Base-by-base conservation (phyloP, 2,888 invertebrate genomes). In the Coelogynopora nodosa region DNA sequence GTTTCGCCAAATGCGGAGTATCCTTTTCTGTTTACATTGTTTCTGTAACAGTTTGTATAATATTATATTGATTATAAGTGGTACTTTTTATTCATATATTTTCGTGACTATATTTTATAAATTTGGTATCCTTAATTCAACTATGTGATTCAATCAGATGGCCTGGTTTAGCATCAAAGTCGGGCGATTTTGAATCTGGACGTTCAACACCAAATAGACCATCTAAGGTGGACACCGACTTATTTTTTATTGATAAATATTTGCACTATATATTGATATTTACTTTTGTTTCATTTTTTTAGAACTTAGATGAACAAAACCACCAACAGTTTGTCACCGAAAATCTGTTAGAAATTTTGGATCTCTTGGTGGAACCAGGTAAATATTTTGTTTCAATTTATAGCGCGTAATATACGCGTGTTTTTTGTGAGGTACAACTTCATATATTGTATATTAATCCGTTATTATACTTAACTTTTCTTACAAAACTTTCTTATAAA, bases 261-360 rank as follows among this genome's bases (percentile, higher is more conserved):
- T 49, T 49, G 5, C 10, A 49, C 18, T 49, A 49, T 49, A 49
- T 49, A 5, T 18, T 49, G 49, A 13, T 49, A 49, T 81, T 81
- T 81, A 81, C 5, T 13, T 5, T 27, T 81, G 26, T 81, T 81
- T 26, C 28, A 10, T 5, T 81, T 86, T 29, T 31, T 13, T 27
- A 91, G 91, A 90, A 90, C 23, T 88, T 91, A 74, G 91, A 92
- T 89, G 92, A 92, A 88, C 90, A 91, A 88, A 89, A 90, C 87
- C 91, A 92, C 88, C 88, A 91, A 88, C 89, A 90, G 23, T 92
- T 92, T 89, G 89, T 92, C 0, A 90, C 91, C 88, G 90, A 89
- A 86, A 90, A 92, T 87, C 89, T 92, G 26, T 90, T 89, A 80
- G 91, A 91, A 85, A 90, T 92, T 18, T 87, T 91, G 49, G 92